Evolutionary conservation across 2,113 vertebrate species (phyloP).

Genomic region (Chlorodrepanis virens): DNA sequence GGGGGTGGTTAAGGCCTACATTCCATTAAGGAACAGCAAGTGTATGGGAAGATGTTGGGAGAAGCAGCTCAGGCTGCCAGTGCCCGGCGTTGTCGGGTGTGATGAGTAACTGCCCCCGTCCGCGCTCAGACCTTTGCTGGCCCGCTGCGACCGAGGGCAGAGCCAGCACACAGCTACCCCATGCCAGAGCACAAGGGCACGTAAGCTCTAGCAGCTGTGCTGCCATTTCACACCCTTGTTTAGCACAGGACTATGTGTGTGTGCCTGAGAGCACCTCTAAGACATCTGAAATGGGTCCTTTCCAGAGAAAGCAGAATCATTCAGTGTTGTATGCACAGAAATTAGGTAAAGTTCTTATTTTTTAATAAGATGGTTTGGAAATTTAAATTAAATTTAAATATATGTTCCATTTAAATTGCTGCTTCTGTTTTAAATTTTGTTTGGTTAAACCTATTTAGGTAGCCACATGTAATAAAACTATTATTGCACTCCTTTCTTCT

Average conservation of each 20-base stretch:
- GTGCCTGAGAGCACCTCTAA: not conserved
- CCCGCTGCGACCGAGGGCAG: rapidly evolving
- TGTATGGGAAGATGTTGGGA: not conserved
- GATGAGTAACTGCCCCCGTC: rapidly evolving
- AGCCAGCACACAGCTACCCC: rapidly evolving
- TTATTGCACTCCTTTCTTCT: not conserved
- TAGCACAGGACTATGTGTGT: not conserved
- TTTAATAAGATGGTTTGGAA: not conserved
- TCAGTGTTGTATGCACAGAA: not conserved
- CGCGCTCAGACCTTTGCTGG: rapidly evolving
- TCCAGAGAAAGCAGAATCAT: not conserved
- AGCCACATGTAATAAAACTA: not conserved
- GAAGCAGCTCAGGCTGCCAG: not conserved
- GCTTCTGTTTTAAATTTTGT: not conserved
- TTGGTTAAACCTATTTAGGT: not conserved
- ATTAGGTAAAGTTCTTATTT: not conserved
- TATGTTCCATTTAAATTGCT: not conserved
- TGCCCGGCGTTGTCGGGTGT: rapidly evolving
- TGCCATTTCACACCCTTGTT: not conserved
- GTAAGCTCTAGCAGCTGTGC: not conserved
- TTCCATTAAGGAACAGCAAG: not conserved
- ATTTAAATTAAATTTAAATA: not conserved
- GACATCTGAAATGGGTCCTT: not conserved
- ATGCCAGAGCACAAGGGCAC: too few species aligned
- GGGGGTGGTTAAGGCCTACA: not conserved